A percentile compares a stretch with the other conserved stretches of the same genome.
These are phyloP conservation scores for Melanerpes formicivorus DNA, from an alignment of 2,113 vertebrate species.

Conservation along the genomic window DNA sequence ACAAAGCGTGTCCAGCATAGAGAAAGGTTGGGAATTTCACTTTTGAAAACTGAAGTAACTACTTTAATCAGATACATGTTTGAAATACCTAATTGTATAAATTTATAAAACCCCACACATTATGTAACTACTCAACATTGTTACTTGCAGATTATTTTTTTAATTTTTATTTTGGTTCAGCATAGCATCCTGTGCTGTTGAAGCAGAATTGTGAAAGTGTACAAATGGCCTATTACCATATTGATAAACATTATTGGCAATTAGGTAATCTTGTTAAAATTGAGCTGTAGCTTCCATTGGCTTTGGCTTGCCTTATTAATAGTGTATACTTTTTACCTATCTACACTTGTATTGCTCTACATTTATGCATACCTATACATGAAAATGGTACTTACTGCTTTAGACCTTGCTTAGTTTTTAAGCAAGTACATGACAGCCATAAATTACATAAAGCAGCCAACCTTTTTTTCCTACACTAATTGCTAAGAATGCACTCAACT, in stretches of 20 bases:
- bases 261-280: not conserved
- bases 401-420: not conserved
- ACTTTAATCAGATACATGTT: not conserved
- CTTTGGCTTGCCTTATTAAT: not conserved
- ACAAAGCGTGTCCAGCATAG: conserved; percentile 8
- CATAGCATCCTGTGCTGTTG: not conserved
- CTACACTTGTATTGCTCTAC: not conserved
- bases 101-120: not conserved
- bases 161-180: conserved; percentile 8
- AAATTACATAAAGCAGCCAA: not conserved
- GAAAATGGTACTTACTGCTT: not conserved
- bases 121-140: not conserved
- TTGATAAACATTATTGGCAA: not conserved
- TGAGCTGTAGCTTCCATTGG: not conserved
- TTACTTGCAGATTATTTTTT: not conserved
- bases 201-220: not conserved
- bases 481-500: not conserved
- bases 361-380: not conserved
- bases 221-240: not conserved
- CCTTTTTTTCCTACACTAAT: not conserved
- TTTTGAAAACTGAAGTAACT: conserved; percentile 39
- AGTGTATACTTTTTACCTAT: not conserved
- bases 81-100: not conserved
- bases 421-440: not conserved
- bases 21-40: conserved; percentile 32